Conservation (phyloP, 1,140 invertebrate species). For the Trichoplusia ni region DNA sequence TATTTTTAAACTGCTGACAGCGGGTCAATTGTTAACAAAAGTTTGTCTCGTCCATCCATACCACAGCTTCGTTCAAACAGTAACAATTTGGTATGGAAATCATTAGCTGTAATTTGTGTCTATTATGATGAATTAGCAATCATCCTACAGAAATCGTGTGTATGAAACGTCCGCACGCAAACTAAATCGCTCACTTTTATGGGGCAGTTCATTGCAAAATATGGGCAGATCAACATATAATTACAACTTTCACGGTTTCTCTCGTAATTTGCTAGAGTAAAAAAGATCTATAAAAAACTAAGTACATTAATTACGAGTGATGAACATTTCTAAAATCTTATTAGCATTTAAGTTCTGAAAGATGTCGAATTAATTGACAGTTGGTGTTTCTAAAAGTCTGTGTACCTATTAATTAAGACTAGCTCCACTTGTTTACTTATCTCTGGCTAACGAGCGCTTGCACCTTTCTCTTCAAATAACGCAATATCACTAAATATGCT, state of each 20-base stretch:
- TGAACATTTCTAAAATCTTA: conserved; percentile 33
- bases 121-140: conserved; percentile 22
- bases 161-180: not conserved
- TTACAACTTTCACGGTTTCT: not conserved
- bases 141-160: conserved; percentile 2
- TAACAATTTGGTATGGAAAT: conserved; percentile 16
- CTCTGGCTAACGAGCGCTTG: conserved; percentile 33
- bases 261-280: not conserved
- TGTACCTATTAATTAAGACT: conserved; percentile 41
- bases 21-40: not conserved
- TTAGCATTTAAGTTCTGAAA: conserved; percentile 18
- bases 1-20: no score
- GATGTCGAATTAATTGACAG: conserved; percentile 38
- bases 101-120: conserved; percentile 18
- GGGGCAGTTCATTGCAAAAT: not conserved
- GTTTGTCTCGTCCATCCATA: conserved; percentile 7
- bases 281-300: not conserved
- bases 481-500: conserved; percentile 25
- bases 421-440: conserved; percentile 34
- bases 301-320: not conserved
- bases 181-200: conserved; percentile 15
- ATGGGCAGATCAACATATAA: not conserved
- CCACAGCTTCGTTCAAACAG: not conserved
- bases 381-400: conserved; percentile 37
- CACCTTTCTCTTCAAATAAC: conserved; percentile 57